These are phyloP conservation scores for Crotalus helleri DNA, from an alignment of 2,113 vertebrate genomes.

Conservation along the genomic window DNA sequence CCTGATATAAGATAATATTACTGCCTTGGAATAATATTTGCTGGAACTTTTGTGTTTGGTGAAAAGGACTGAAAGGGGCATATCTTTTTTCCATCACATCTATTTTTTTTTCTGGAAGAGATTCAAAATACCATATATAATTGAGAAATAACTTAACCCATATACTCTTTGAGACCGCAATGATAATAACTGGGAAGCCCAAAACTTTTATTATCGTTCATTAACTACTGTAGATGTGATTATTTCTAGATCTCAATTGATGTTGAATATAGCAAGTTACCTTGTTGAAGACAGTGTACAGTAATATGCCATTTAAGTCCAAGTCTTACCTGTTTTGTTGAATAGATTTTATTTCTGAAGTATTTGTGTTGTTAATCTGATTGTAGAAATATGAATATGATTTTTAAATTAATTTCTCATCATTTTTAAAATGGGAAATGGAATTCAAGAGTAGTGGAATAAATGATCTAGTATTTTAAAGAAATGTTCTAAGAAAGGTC, in stretches of 20 bases:
- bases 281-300: slow-evolving; percentile 6
- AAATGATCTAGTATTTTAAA: neutral
- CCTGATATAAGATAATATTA: neutral
- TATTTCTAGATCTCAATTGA: slow-evolving; percentile 18
- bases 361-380: neutral
- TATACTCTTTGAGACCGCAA: neutral
- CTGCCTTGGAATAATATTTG: neutral
- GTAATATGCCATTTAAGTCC: neutral
- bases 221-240: neutral
- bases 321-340: neutral
- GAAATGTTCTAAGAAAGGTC: neutral
- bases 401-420: neutral
- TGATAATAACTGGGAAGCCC: neutral
- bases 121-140: neutral
- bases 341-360: neutral
- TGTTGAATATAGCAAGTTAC: slow-evolving; percentile 20
- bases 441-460: neutral
- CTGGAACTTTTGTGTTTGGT: neutral
- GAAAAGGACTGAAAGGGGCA: too few species aligned
- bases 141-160: neutral
- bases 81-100: neutral
- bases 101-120: neutral
- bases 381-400: neutral
- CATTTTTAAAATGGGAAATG: neutral
- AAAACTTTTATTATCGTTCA: neutral